Percentiles rank a stretch among this genome's conserved stretches.
These are phyloP conservation scores for Montipora capricornis DNA, from an alignment of 64 coral and sea anemone species.

Conservation along the genomic window DNA sequence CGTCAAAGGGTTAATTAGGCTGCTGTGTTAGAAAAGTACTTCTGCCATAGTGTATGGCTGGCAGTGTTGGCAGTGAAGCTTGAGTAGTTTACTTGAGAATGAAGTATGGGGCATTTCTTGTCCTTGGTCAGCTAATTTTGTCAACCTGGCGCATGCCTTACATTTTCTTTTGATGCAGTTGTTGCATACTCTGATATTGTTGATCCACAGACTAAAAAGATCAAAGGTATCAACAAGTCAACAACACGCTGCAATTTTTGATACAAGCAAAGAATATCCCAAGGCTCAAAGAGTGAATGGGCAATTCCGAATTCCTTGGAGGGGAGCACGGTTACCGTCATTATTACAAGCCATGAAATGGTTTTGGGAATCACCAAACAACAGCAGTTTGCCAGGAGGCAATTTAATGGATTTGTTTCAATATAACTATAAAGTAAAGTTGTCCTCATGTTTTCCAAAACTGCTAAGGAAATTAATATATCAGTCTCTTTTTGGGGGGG, in stretches of 20 bases:
- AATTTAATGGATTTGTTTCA: conserved; percentile 16
- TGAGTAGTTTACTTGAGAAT: too few relatives aligned
- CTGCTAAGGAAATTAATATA: too few relatives aligned
- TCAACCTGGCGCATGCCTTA: neutral
- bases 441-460: neutral
- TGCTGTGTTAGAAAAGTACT: too few relatives aligned
- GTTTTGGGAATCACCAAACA: conserved; percentile 13
- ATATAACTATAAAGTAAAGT: neutral
- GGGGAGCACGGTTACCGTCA: neutral
- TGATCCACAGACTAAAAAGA: neutral
- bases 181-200: neutral
- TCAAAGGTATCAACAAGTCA: neutral
- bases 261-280: conserved; percentile 1
- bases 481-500: too few relatives aligned
- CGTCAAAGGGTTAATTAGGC: too few relatives aligned
- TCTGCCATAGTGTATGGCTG: too few relatives aligned
- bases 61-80: too few relatives aligned
- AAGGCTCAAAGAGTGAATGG: conserved; percentile 16
- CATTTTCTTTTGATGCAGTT: neutral
- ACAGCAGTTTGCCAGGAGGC: neutral
- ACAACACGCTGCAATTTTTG: neutral
- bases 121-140: neutral
- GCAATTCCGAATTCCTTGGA: neutral
- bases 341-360: neutral
- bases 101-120: neutral